Base-by-base conservation (phyloP, 2,888 invertebrate species). In the Mycogona germanica region DNA sequence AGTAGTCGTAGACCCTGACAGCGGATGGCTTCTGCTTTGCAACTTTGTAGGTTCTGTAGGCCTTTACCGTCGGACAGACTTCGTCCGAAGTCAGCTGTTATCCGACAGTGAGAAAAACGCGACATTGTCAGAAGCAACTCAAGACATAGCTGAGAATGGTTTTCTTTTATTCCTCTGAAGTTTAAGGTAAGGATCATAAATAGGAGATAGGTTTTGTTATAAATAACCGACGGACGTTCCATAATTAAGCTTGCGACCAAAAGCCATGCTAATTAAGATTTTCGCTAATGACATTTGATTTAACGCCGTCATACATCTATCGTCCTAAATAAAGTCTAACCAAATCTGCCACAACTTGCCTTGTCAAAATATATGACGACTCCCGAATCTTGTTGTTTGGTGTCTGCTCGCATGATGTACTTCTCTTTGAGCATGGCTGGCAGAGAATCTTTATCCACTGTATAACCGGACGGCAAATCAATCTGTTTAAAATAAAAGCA, bases 381-480 rank as follows among this genome's bases (percentile, higher is more conserved):
- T 68, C 75, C 70, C 0, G 79, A 78, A 58, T 81, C 78, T 2
- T 76, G 76, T 57, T 82, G 76, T 64, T 76, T 78, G 0, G 81
- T 80, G 68, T 84, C 82, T 5, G 82, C 78, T 58, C 80, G 75
- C 65, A 79, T 78, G 2, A 79, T 78, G 12, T 62, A 60, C 26
- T 56, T 57, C 19, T 41, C 54, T 26, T 60, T 58, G 12, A 60
- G 62, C 6, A 57, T 26, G 26, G 57, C 57, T 2, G 57, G 55
- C 81, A 82, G 62, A 82, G 70, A 65, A 81, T 59, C 78, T 71
- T 67, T 64, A 62, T 91, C 87, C 0, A 87, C 84, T 0, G 84
- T 78, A 67, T 84, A 95, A n/a, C 95, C 93, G 1, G 91, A 91
- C 0, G 92, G 91, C 55, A 95, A 74, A 57, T 80, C 80, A 0